Conservation (phyloP, 2,797 vertebrate genomes). For the Acanthis flammea region DNA sequence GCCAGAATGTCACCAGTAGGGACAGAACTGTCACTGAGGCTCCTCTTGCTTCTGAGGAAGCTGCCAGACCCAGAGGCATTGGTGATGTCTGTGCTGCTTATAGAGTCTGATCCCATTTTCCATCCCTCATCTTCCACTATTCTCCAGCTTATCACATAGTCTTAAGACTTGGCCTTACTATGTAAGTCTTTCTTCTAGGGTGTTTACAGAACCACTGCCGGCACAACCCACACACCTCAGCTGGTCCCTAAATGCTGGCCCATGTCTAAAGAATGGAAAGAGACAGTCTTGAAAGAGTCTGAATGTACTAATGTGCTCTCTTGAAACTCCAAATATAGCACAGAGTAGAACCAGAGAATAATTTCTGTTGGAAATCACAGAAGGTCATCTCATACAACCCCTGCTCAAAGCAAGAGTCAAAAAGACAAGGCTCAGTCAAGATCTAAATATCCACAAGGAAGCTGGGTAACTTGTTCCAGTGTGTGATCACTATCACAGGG, state of each 20-base stretch:
- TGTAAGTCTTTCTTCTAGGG: neutral
- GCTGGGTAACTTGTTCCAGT: neutral
- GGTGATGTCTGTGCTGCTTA: neutral
- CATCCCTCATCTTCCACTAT: neutral
- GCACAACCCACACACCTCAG: neutral
- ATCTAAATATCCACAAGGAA: neutral
- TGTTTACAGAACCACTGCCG: neutral
- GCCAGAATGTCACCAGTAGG: neutral
- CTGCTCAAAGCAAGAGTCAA: neutral
- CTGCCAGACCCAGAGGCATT: neutral
- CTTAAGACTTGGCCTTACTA: neutral
- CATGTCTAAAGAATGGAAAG: neutral
- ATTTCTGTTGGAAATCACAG: neutral
- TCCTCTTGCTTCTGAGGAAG: neutral
- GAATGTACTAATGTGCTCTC: neutral
- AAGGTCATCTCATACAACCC: neutral
- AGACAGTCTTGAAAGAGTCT: neutral
- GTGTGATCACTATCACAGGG: neutral
- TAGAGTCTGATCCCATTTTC: neutral
- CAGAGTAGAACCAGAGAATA: neutral
- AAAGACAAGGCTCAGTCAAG: neutral
- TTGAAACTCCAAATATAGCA: neutral
- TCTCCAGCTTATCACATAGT: neutral
- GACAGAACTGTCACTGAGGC: neutral
- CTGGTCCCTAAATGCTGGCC: neutral